These are phyloP conservation scores for Rhipidura dahli DNA, from an alignment of 2,113 vertebrate species.

Conservation along the genomic window DNA sequence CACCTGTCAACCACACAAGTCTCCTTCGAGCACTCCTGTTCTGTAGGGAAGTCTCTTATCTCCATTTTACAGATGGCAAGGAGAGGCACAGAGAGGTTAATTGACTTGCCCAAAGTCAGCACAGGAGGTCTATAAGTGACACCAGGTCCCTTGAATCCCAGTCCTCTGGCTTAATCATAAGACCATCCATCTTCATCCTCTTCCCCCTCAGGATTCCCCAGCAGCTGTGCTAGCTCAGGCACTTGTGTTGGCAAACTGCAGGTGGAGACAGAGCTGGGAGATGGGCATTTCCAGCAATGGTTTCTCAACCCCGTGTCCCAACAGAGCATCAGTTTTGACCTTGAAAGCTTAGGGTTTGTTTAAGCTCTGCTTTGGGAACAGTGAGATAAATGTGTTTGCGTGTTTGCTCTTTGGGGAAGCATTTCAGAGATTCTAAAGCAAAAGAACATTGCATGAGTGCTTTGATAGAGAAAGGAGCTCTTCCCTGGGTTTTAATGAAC, in stretches of 20 bases:
- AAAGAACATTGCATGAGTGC: background rate
- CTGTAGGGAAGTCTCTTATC: conserved; percentile 37
- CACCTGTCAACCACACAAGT: conserved; percentile 17
- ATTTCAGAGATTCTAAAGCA: background rate
- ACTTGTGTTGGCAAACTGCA: background rate
- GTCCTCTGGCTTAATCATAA: conserved; percentile 28
- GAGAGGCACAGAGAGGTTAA: conserved; percentile 50
- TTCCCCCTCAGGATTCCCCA: background rate
- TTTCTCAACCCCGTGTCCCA: background rate
- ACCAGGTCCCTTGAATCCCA: background rate
- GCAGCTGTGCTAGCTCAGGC: background rate
- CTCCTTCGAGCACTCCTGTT: background rate
- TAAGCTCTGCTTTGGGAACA: background rate
- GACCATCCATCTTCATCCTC: conserved; percentile 45
- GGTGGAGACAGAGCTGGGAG: background rate
- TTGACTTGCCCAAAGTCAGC: conserved; percentile 50
- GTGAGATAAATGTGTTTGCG: background rate
- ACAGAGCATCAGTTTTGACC: background rate
- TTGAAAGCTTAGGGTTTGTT: fast-evolving
- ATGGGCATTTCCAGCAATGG: background rate
- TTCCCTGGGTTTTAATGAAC: background rate
- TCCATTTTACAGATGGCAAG: conserved; percentile 43
- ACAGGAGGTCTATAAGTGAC: conserved; percentile 11
- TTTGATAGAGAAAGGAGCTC: background rate
- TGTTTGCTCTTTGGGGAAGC: background rate